Percentiles rank a stretch among this genome's conserved stretches.
Conservation (phyloP, 1,140 invertebrate genomes). For the Arctopsyche grandis region DNA sequence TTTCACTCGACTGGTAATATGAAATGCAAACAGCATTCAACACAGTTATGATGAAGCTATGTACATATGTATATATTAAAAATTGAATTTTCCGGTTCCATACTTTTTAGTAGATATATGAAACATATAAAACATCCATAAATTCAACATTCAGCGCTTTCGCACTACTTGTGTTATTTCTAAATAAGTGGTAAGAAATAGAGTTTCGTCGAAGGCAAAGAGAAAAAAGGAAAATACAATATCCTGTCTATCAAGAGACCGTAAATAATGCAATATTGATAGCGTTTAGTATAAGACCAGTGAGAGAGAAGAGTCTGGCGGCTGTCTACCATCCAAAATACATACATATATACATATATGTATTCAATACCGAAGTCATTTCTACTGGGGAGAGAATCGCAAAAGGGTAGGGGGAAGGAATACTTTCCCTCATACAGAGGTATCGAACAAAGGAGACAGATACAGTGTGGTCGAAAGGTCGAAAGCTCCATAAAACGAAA, state of each 20-base stretch:
- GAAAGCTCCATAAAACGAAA: background rate
- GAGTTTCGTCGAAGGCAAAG: background rate
- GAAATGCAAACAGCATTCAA: too few species aligned
- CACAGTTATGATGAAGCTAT: too few species aligned
- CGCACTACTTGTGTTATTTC: background rate
- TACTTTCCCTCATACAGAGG: background rate
- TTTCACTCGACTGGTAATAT: too few species aligned
- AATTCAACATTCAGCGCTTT: too few species aligned
- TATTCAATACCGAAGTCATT: constrained; percentile 35
- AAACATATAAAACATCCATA: too few species aligned
- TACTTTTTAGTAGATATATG: too few species aligned
- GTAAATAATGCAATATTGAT: constrained; percentile 39
- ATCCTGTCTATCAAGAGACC: constrained; percentile 31
- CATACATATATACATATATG: too few species aligned
- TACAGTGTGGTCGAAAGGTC: background rate
- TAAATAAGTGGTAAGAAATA: constrained; percentile 7
- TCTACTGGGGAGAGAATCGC: background rate
- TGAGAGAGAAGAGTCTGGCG: constrained; percentile 5
- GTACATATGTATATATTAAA: too few species aligned
- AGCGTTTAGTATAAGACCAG: constrained; percentile 28
- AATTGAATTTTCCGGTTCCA: too few species aligned
- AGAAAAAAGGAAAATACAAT: constrained; percentile 5
- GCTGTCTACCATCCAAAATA: background rate
- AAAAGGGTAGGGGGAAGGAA: background rate
- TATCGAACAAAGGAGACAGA: background rate